phyloP scores from a whole-genome alignment of 1,140 invertebrate genomes.

The Parapsyche elsis region DNA sequence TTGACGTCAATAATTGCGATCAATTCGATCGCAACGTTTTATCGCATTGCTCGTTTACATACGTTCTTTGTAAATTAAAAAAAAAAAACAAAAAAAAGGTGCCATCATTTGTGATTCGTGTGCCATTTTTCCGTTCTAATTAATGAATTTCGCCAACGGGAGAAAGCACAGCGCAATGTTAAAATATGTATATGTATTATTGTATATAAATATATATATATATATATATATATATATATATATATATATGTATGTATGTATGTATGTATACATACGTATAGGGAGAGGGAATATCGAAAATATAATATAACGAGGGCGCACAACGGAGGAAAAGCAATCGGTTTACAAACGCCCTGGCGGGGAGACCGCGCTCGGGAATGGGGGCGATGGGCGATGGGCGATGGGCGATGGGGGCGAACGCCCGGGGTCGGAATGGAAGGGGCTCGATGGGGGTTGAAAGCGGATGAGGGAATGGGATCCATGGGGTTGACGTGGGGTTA shows the following conservation, averaged over 20 bases:
- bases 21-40: no score
- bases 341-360: constrained; percentile 39
- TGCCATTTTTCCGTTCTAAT: no score
- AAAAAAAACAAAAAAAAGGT: no score
- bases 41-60: no score
- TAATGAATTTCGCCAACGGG: no score
- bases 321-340: constrained; percentile 37
- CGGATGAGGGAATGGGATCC: constrained; percentile 17
- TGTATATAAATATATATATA: not conserved
- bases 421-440: constrained; percentile 32
- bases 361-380: not conserved
- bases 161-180: no score
- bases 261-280: not conserved
- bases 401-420: constrained; percentile 47
- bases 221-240: constrained; percentile 11
- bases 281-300: constrained; percentile 29
- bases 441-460: constrained; percentile 28
- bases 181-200: not conserved
- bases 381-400: constrained; percentile 37
- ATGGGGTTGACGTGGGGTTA: constrained; percentile 26
- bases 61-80: no score
- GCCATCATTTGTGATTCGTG: no score
- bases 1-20: no score
- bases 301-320: constrained; percentile 36
- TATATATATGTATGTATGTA: constrained; percentile 14